A percentile compares a stretch with the other conserved stretches of the same genome.
Conservation (phyloP, 2,888 invertebrate genomes). For the Drosophila mettleri region DNA sequence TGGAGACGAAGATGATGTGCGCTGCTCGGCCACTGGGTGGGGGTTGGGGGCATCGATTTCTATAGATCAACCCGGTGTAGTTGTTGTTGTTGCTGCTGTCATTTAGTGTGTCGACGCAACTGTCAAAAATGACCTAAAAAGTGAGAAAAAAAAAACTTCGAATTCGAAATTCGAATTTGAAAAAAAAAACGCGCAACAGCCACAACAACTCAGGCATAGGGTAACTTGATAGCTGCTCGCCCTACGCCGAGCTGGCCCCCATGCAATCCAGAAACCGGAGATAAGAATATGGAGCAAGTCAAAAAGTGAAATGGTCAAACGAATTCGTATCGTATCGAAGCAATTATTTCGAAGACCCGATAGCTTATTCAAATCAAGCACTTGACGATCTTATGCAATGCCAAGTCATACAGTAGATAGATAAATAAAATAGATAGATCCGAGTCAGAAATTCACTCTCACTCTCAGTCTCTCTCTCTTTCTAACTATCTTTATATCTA, state of each 20-base stretch:
- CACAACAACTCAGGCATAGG: constrained; percentile 10
- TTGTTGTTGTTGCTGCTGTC: constrained; percentile 53
- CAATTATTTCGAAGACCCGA: constrained; percentile 15
- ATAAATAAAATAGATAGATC: too few relatives aligned
- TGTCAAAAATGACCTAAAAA: constrained; percentile 75
- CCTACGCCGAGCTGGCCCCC: constrained; percentile 9
- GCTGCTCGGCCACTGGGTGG: constrained; percentile 18
- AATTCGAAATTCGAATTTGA: constrained; percentile 42
- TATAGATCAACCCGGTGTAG: constrained; percentile 25
- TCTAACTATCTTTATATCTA: too few relatives aligned
- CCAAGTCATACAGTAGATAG: too few relatives aligned
- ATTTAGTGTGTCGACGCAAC: constrained; percentile 69
- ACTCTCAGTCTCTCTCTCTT: too few relatives aligned
- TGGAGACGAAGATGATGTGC: constrained; percentile 34
- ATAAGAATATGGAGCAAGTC: constrained; percentile 60
- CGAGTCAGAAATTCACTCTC: too few relatives aligned
- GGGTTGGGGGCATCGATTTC: constrained; percentile 30
- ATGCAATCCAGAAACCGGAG: constrained; percentile 54
- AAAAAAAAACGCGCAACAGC: constrained; percentile 50
- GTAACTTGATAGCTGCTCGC: constrained; percentile 61
- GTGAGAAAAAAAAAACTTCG: constrained; percentile 37
- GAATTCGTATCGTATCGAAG: constrained; percentile 33
- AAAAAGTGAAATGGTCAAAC: constrained; percentile 31
- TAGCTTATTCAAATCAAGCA: constrained; percentile 20
- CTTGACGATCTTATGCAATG: constrained; percentile 18